Conservation (phyloP, 2,888 invertebrate species). For the Chrysina gloriosa region DNA sequence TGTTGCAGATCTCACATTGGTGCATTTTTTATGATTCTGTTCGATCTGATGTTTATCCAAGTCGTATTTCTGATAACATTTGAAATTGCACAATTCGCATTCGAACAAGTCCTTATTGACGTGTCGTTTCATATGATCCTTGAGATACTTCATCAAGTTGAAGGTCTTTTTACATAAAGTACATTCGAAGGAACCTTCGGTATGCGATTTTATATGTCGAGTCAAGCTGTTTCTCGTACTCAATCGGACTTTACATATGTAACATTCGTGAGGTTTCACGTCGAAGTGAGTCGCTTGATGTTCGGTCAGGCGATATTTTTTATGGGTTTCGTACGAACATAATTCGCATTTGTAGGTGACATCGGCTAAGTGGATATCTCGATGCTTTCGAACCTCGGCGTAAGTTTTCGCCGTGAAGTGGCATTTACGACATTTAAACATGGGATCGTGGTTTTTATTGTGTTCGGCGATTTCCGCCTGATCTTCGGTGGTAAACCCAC, state of each 20-base stretch:
- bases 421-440: slow-evolving; percentile 15
- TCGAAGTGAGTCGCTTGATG: slow-evolving; percentile 17
- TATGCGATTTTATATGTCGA: slow-evolving; percentile 7
- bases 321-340: slow-evolving; percentile 8
- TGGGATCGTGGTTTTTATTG: background rate
- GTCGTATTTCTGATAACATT: slow-evolving; percentile 16
- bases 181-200: slow-evolving; percentile 4
- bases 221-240: slow-evolving; percentile 5
- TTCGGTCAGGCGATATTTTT: slow-evolving; percentile 10
- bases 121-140: slow-evolving; percentile 20
- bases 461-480: background rate
- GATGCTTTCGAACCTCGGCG: slow-evolving; percentile 9
- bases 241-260: slow-evolving; percentile 11
- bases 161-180: slow-evolving; percentile 10
- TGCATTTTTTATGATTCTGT: slow-evolving; percentile 24
- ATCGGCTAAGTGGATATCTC: slow-evolving; percentile 3
- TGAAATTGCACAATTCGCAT: slow-evolving; percentile 7
- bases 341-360: slow-evolving; percentile 2
- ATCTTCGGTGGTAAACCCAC: background rate
- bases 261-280: slow-evolving; percentile 17
- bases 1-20: slow-evolving; percentile 10
- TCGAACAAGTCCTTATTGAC: slow-evolving; percentile 15
- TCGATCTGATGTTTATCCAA: slow-evolving; percentile 13
- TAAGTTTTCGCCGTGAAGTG: slow-evolving; percentile 11
- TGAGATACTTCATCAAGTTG: slow-evolving; percentile 11